Conservation (phyloP, 2,113 vertebrate species). For the Xyrauchen texanus region DNA sequence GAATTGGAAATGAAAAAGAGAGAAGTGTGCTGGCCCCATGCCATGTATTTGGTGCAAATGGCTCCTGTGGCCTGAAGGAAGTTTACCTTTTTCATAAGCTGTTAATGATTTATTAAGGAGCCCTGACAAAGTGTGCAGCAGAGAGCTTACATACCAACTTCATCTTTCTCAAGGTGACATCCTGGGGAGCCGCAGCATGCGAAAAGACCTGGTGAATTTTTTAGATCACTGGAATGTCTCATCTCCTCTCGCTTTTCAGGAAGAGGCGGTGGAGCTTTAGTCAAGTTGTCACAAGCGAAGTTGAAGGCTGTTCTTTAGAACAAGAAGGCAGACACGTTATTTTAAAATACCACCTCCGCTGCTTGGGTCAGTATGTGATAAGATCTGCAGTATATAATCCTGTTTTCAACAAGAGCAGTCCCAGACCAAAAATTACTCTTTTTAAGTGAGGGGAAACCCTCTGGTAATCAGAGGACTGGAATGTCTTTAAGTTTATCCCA, state of each 20-base stretch:
- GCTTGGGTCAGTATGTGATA: conserved; percentile 16
- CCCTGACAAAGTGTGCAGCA: conserved; percentile 41
- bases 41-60: conserved; percentile 34
- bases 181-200: conserved; percentile 27
- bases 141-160: conserved; percentile 38
- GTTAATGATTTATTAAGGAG: conserved; percentile 61
- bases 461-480: no score
- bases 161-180: conserved; percentile 57
- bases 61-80: conserved; percentile 50
- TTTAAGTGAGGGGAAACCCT: no score
- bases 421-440: no score
- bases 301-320: conserved; percentile 31
- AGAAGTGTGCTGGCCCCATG: conserved; percentile 41
- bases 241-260: conserved; percentile 31
- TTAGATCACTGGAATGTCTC: conserved; percentile 41
- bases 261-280: conserved; percentile 19
- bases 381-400: conserved; percentile 33
- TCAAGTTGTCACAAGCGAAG: conserved; percentile 38
- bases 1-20: conserved; percentile 5
- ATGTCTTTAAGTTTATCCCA: conserved; percentile 4
- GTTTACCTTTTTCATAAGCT: conserved; percentile 59
- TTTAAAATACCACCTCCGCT: conserved; percentile 26
- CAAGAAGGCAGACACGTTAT: conserved; percentile 9
- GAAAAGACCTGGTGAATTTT: conserved; percentile 29
- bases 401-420: conserved; percentile 2